Evolutionary conservation across 2,888 invertebrate genomes (phyloP).

Genomic region (Andrena haemorrhoa): DNA sequence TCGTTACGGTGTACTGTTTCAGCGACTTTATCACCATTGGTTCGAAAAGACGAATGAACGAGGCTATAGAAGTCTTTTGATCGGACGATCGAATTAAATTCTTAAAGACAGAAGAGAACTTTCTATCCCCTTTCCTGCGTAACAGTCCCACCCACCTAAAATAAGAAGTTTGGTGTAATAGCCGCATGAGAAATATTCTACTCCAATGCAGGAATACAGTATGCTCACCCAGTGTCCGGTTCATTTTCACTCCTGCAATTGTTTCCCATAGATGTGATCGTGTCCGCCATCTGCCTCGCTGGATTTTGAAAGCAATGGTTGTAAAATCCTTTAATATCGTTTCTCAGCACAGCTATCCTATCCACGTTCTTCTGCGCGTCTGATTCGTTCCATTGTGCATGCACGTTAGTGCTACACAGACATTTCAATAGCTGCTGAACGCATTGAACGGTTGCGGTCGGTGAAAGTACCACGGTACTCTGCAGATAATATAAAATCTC

Average conservation of each 20-base stretch:
- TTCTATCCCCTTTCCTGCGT: constrained; percentile 77
- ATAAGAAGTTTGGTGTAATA: neutral
- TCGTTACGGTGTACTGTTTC: constrained; percentile 95
- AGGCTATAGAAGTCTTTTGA: constrained; percentile 88
- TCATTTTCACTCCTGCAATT: constrained; percentile 81
- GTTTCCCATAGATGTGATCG: constrained; percentile 79
- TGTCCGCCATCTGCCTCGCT: constrained; percentile 78
- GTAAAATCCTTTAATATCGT: constrained; percentile 74
- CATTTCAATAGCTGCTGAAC: constrained; percentile 92
- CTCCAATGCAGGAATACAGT: neutral
- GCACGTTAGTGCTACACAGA: constrained; percentile 91
- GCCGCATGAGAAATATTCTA: neutral
- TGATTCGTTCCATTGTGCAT: constrained; percentile 84
- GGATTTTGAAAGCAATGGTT: constrained; percentile 81
- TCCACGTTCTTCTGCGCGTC: constrained; percentile 67
- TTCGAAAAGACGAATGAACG: constrained; percentile 96
- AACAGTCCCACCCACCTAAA: constrained; percentile 76
- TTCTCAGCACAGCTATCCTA: constrained; percentile 50
- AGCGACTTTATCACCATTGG: constrained; percentile 97
- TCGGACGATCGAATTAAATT: constrained; percentile 85
- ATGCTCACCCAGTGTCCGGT: constrained; percentile 75
- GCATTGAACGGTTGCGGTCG: constrained; percentile 90
- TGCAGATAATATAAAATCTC: constrained; percentile 92
- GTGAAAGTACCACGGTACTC: constrained; percentile 89
- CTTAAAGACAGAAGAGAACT: constrained; percentile 84